Evolutionary conservation across 2,113 vertebrate genomes (phyloP), one percentile per base, ranked within the genome.

Genomic region (Lophius piscatorius): DNA sequence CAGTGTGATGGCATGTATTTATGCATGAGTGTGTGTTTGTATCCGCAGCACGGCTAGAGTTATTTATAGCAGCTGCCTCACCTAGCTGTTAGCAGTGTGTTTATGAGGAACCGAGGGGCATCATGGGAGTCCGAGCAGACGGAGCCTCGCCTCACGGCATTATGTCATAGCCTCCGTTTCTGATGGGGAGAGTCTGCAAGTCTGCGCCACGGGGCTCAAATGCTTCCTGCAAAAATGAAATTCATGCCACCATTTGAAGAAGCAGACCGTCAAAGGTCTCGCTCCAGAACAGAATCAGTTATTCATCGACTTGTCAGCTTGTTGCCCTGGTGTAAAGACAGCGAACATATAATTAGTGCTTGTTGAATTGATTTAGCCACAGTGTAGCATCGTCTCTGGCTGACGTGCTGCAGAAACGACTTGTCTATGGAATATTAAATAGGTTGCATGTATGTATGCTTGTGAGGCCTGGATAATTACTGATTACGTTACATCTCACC

Each of bases 61-160:
- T 38, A 38, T 38, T 38, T 38, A 38, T 38, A 16, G 36, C 36
- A 38, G 14, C 36, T 16, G 36, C 70, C 64, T 77, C 57, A 74
- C 74, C 63, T 73, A 40, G 74, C 71, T 56, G 52, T 69, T 58
- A 61, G 70, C 76, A 9, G 23, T 26, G 40, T 74, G 61, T 81
- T 83, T 74, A 80, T 16, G 22, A 64, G 62, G 63, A 81, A 14
- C 22, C 20, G 14, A 68, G 58, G 63, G 76, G 76, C 76, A 76
- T 72, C 68, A 70, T 70, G 68, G 57, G 56, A 52, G 63, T 78
- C 65, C 64, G 57, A 42, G 57, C 42, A 63, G 64, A 62, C 51
- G 0, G 45, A 48, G 54, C 38, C 26, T 45, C 48, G 78, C 64
- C 63, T 60, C 44, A 18, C 16, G 17, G 16, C 16, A 4, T 74